These are phyloP conservation scores for Cephus rjabovi DNA, from an alignment of 2,888 invertebrate genomes.

Conservation along the genomic window DNA sequence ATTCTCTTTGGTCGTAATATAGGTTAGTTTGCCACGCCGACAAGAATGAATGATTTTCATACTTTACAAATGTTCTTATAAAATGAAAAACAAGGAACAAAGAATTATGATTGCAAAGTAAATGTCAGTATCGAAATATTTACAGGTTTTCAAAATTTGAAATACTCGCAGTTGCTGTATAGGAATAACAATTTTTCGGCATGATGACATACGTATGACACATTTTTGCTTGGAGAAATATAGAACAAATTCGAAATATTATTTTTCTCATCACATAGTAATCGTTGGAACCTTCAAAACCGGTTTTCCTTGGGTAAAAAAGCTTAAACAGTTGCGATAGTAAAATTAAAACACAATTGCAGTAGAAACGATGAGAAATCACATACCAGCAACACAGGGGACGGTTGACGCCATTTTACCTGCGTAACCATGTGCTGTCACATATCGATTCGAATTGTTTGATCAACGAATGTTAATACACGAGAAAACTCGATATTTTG, in stretches of 20 bases:
- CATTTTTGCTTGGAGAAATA: neutral
- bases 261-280: neutral
- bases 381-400: slow-evolving; percentile 66
- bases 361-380: slow-evolving; percentile 28
- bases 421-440: slow-evolving; percentile 55
- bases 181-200: neutral
- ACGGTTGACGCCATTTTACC: slow-evolving; percentile 65
- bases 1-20: neutral
- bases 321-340: neutral
- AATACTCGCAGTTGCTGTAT: neutral
- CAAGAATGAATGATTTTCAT: neutral
- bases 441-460: slow-evolving; percentile 15
- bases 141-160: slow-evolving; percentile 1
- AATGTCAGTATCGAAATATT: neutral
- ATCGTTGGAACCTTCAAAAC: neutral
- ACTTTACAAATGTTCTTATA: neutral
- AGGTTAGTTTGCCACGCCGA: neutral
- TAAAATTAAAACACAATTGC: neutral
- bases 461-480: neutral
- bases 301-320: neutral
- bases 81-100: neutral
- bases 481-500: neutral
- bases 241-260: neutral
- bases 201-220: neutral
- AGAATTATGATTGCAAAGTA: neutral